These are phyloP conservation scores for Drosophila bocki DNA, from an alignment of 1,140 invertebrate species.

Conservation along the genomic window DNA sequence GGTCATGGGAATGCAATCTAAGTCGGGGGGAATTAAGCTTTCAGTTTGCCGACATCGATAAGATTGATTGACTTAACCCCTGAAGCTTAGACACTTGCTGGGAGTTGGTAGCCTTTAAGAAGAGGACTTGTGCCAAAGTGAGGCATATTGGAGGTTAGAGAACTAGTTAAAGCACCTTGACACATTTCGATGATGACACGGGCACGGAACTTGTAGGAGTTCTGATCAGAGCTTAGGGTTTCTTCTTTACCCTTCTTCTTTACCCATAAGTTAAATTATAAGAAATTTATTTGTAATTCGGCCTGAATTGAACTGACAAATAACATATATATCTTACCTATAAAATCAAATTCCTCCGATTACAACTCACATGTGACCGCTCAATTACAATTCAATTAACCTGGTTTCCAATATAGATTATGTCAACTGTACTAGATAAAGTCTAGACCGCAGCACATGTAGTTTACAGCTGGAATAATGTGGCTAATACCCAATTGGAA, in stretches of 20 bases:
- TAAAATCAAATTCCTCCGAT: not conserved
- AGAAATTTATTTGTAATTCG: not conserved
- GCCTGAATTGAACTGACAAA: not conserved
- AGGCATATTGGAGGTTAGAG: not conserved
- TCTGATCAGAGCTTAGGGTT: not conserved
- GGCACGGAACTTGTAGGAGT: not conserved
- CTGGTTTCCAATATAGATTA: not conserved
- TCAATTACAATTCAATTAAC: conserved; percentile 18
- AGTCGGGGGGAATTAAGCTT: conserved; percentile 9
- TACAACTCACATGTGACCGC: conserved; percentile 1
- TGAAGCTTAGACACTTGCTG: conserved; percentile 27
- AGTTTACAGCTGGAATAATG: too few relatives aligned
- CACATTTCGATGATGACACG: not conserved
- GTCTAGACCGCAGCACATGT: not conserved
- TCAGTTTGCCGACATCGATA: conserved; percentile 33
- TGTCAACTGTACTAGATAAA: not conserved
- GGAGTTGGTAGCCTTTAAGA: conserved; percentile 6
- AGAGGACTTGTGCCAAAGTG: conserved; percentile 4
- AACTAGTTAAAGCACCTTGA: conserved; percentile 2
- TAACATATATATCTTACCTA: not conserved
- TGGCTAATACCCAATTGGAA: conserved; percentile 11
- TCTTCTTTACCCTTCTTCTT: too few relatives aligned
- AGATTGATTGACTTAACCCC: conserved; percentile 24
- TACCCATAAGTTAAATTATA: too few relatives aligned
- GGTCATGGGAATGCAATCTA: not conserved